phyloP scores from a whole-genome alignment of 2,888 invertebrate genomes.

The Cremastobaeus sp. region DNA sequence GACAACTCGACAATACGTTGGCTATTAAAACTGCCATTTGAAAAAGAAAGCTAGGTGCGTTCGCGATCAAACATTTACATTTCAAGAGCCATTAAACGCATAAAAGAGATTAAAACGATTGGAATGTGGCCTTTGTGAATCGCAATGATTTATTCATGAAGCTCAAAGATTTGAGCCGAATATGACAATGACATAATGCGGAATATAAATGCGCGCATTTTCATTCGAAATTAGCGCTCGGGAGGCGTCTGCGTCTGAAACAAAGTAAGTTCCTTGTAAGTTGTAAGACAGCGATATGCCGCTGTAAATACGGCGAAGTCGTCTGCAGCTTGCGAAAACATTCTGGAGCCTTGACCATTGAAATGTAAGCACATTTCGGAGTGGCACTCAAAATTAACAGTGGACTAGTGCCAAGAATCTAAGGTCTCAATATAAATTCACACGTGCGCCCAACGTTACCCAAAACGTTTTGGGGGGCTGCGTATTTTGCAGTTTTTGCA shows the following conservation, averaged over 20 bases:
- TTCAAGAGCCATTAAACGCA: slow-evolving; percentile 38
- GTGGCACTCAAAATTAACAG: no score
- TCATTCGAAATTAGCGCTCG: slow-evolving; percentile 24
- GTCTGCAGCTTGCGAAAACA: slow-evolving; percentile 14
- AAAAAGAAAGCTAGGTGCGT: slow-evolving; percentile 21
- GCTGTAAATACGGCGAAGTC: slow-evolving; percentile 11
- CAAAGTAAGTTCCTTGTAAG: slow-evolving; percentile 1
- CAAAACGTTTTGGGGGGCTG: no score
- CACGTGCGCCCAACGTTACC: no score
- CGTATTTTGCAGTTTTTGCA: not conserved
- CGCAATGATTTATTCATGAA: slow-evolving; percentile 52
- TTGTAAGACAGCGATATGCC: not conserved
- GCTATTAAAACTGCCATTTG: slow-evolving; percentile 8
- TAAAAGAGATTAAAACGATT: slow-evolving; percentile 48
- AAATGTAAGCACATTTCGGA: slow-evolving; percentile 1
- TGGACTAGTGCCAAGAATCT: no score
- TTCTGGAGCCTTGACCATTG: slow-evolving; percentile 41
- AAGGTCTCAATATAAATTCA: no score
- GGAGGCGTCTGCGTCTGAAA: slow-evolving; percentile 8
- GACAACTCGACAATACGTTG: no score
- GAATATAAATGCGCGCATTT: slow-evolving; percentile 47
- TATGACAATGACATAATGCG: slow-evolving; percentile 46
- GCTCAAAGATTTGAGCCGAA: slow-evolving; percentile 39
- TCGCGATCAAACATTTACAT: slow-evolving; percentile 34
- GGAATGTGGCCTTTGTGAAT: slow-evolving; percentile 47